phyloP scores from a whole-genome alignment of 2,888 invertebrate species.

The Sycophila texana region DNA sequence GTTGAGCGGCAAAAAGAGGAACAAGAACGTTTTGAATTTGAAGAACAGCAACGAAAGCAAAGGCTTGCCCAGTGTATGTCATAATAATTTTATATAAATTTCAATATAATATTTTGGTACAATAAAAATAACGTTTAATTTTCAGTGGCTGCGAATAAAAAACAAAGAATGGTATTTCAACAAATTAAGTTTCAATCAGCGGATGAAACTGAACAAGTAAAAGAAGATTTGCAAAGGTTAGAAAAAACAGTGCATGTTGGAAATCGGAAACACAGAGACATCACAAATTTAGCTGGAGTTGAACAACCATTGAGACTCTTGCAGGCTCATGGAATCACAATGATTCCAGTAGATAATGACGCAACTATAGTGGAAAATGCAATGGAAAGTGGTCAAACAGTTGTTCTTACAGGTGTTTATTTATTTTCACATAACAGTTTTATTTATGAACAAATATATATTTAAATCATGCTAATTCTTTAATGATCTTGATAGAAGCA shows the following conservation, averaged over 20 bases:
- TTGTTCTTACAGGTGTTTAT: conserved; percentile 84
- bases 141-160: conserved; percentile 65
- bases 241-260: conserved; percentile 60
- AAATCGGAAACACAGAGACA: conserved; percentile 67
- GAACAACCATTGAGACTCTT: conserved; percentile 82
- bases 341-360: conserved; percentile 87
- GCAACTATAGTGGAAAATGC: conserved; percentile 85
- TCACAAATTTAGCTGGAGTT: conserved; percentile 63
- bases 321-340: conserved; percentile 90
- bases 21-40: conserved; percentile 64
- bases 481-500: conserved; percentile 78
- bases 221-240: conserved; percentile 58
- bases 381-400: conserved; percentile 89
- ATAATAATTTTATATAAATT: background rate
- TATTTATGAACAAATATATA: conserved; percentile 19
- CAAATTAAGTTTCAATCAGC: conserved; percentile 67
- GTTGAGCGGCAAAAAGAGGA: conserved; percentile 66
- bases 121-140: conserved; percentile 1
- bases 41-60: conserved; percentile 65
- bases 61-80: conserved; percentile 45
- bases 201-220: conserved; percentile 66
- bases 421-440: conserved; percentile 20
- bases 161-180: conserved; percentile 70
- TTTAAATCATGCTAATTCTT: background rate
- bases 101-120: background rate